These are phyloP conservation scores for Erebia aethiops DNA, from an alignment of 2,888 invertebrate species.

Conservation along the genomic window DNA sequence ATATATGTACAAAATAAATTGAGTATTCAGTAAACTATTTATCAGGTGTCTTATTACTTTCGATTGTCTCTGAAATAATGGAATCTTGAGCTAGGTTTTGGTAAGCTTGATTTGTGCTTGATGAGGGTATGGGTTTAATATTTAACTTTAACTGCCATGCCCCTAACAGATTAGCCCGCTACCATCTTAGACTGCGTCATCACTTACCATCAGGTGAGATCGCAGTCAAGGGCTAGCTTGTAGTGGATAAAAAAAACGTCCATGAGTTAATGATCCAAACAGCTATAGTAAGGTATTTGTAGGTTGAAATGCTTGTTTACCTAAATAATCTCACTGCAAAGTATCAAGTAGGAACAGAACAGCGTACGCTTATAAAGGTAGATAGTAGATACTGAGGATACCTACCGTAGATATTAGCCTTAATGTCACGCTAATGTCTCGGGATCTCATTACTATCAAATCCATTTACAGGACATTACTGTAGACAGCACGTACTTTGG, in stretches of 20 bases:
- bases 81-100: too few relatives aligned
- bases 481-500: not conserved
- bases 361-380: not conserved
- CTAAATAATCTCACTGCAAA: not conserved
- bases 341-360: not conserved
- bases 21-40: not conserved
- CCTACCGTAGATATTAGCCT: not conserved
- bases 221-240: too few relatives aligned
- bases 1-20: too few relatives aligned
- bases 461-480: constrained; percentile 12
- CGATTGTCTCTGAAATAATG: too few relatives aligned
- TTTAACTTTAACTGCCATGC: too few relatives aligned
- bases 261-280: too few relatives aligned
- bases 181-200: too few relatives aligned
- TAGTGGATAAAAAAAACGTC: too few relatives aligned
- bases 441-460: constrained; percentile 16
- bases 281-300: too few relatives aligned
- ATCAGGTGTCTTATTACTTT: not conserved
- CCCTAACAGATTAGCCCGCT: too few relatives aligned
- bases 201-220: too few relatives aligned
- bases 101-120: not conserved
- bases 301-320: not conserved
- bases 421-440: constrained; percentile 15
- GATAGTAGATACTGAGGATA: not conserved
- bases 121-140: too few relatives aligned